phyloP scores from a whole-genome alignment of 2,113 vertebrate genomes.

The Pachypanchax playfairii region DNA sequence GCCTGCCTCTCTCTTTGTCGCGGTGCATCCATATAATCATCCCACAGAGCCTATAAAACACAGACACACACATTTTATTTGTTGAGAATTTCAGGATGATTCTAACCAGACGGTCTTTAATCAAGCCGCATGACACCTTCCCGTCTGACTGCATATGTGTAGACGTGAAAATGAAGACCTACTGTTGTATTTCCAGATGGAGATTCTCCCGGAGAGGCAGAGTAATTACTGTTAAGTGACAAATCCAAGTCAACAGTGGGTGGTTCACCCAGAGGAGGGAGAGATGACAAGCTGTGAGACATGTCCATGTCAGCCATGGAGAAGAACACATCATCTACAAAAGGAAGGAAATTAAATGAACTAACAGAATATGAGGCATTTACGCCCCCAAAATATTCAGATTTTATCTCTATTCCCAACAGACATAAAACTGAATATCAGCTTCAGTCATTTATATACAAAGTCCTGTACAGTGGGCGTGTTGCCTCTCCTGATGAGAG shows the following conservation, averaged over 20 bases:
- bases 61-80: constrained; percentile 42
- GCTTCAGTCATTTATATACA: background rate
- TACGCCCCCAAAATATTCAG: background rate
- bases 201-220: constrained; percentile 89
- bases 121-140: too few species aligned
- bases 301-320: constrained; percentile 99
- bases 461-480: too few species aligned
- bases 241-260: constrained; percentile 94
- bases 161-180: constrained; percentile 39
- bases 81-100: too few species aligned
- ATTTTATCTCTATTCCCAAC: background rate
- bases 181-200: constrained; percentile 87
- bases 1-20: constrained; percentile 81
- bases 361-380: background rate
- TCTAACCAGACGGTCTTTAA: too few species aligned
- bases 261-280: constrained; percentile 95
- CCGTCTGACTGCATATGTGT: background rate
- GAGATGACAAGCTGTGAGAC: constrained; percentile 95
- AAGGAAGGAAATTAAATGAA: constrained; percentile 9
- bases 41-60: constrained; percentile 84
- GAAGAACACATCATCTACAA: constrained; percentile 97
- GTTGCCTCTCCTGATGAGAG: too few species aligned
- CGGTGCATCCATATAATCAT: constrained; percentile 88
- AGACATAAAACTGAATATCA: background rate
- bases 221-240: constrained; percentile 92